Evolutionary conservation across 2,113 vertebrate genomes (phyloP), one percentile per base, ranked within the genome.

Genomic region (Corythornis madagascariensis): DNA sequence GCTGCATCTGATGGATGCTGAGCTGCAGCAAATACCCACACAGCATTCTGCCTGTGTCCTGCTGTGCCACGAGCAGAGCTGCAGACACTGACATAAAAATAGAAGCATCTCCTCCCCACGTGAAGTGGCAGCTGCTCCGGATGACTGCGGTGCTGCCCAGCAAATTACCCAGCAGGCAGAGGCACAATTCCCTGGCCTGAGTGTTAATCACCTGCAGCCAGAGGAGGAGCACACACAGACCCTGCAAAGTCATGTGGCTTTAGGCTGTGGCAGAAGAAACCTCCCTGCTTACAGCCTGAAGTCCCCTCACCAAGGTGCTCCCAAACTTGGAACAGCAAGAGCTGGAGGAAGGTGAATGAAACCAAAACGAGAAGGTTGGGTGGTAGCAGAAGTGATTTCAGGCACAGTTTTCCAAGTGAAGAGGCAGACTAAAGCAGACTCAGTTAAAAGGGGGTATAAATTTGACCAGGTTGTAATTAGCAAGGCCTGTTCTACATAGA

Each of bases 141-240:
- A 65, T 90, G 91, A 87, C 84, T 70, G 88, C 14, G 15, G 75
- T 7, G 21, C 94, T 93, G 92, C 92, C 96, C 96, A 88, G 89
- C 82, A 95, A 93, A 97, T 97, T 96, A 96, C 64, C 24, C 61
- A 88, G 90, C 92, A 92, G 94, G 82, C 92, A 95, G 90, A 94
- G 73, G 87, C 45, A 11, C 89, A 94, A 93, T 89, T 96, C 89
- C 84, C 92, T 31, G 79, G 60, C 35, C 64, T 2, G 12, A 0
- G 3, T 74, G 91, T 74, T 93, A 93, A 96, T 97, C 72, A 66
- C 72, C 82, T 92, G 89, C 89, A 89, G 86, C 56, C 84, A 88
- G 75, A 89, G 64, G 72, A 83, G 71, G 84, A 95, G 81, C 86
- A 95, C 86, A 89, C 78, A 94, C 84, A 92, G 47, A 74, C 64